A percentile compares a stretch with the other conserved stretches of the same genome.
These are phyloP conservation scores for Eristalis pertinax DNA, from an alignment of 2,888 invertebrate genomes.

Conservation along the genomic window DNA sequence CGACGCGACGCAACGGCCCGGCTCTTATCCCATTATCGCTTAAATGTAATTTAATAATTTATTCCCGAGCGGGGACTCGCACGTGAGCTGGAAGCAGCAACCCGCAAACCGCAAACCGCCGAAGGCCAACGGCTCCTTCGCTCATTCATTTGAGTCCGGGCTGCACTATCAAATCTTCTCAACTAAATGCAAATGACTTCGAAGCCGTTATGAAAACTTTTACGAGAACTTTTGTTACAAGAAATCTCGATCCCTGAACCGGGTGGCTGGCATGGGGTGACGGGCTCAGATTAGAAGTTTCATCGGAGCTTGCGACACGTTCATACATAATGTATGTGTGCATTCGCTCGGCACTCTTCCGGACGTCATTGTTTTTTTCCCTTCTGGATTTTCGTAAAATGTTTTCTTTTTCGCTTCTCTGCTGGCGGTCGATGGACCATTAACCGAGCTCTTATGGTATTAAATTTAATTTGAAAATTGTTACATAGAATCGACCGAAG, in stretches of 20 bases:
- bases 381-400: neutral
- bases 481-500: neutral
- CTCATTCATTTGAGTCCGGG: neutral
- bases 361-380: neutral
- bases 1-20: neutral
- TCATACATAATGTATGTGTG: neutral
- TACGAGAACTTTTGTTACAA: conserved; percentile 30
- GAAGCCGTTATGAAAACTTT: conserved; percentile 38
- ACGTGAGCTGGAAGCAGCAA: conserved; percentile 12
- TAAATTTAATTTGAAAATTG: neutral
- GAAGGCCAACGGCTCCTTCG: neutral
- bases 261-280: neutral
- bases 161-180: conserved; percentile 40
- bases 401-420: neutral
- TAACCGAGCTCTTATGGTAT: neutral
- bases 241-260: conserved; percentile 23
- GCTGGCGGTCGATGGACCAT: neutral
- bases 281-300: neutral
- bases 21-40: conserved; percentile 35
- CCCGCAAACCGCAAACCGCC: neutral
- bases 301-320: neutral
- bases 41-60: conserved; percentile 61
- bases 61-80: conserved; percentile 24
- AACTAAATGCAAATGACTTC: conserved; percentile 56
- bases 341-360: neutral